Base-by-base conservation (phyloP, 1,140 invertebrate genomes). In the Papilio helenus region DNA sequence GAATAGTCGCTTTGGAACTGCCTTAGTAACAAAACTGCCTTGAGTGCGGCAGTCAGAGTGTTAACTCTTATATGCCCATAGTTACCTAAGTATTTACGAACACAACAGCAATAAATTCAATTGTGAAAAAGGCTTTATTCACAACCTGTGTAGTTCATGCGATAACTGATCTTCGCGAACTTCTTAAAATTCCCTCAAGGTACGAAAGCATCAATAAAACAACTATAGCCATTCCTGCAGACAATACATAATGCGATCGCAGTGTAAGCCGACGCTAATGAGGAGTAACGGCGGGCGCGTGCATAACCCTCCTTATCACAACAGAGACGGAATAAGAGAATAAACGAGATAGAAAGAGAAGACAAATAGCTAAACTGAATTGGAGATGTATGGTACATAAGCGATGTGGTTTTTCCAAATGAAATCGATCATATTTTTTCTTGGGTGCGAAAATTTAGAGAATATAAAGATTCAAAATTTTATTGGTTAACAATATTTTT, bases 281-380 rank as follows among this genome's bases (percentile, higher is more conserved):
- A 93, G 89, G 85, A 94, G 83, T 90, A 92, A 94, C 90, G 91
- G 85, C 85, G 76, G 80, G 84, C 82, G 87, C 93, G 92, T 94
- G 93, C 82, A 82, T 88, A 76, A 90, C 81, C 83, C 84, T 81
- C 87, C 83, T 92, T 92, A 92, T 91, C 84, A 34, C 65, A 83
- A 86, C n/a, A 20, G 84, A 76, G 88, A 87, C 26, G 39, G 29
- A 76, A 39, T 79, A 83, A 83, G 55, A n/a, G 29, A 20, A 14
- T 20, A 20, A 9, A 4, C 3, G 44, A 5, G 81, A 68, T 39
- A 77, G 79, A 86, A 42, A 80, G 80, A 76, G 81, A 83, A 61
- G 18, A 81, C 73, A 83, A 78, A 79, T 85, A 71, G 86, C 84
- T 84, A 84, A 85, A 86, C 84, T 88, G 86, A 90, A 90, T 88